These are phyloP conservation scores for rabbit (Oryctolagus cuniculus) DNA, from an alignment of 2,113 vertebrate species.

Conservation along the genomic window mOryCun1.1 NC_091448.1:66426001-66426500, in stretches of 20 bases:
- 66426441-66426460: no score
- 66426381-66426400: background rate
- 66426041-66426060: slow-evolving; percentile 31
- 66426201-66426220: background rate
- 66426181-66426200: background rate
- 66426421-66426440: no score
- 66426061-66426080: background rate
- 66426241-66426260: background rate
- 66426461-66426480: no score
- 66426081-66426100: slow-evolving; percentile 13
- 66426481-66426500: background rate
- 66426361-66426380: background rate
- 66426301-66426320: background rate
- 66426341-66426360: fast-evolving
- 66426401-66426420: no score
- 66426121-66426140: slow-evolving; percentile 51
- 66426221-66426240: background rate
- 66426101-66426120: slow-evolving; percentile 56
- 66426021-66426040: slow-evolving; percentile 58
- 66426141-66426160: background rate
- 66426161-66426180: background rate
- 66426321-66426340: background rate
- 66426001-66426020: background rate
- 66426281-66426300: background rate
- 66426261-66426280: background rate